These are phyloP conservation scores for Gambusia yucatana DNA, from an alignment of 2,797 vertebrate species.

Conservation along the genomic window DNA sequence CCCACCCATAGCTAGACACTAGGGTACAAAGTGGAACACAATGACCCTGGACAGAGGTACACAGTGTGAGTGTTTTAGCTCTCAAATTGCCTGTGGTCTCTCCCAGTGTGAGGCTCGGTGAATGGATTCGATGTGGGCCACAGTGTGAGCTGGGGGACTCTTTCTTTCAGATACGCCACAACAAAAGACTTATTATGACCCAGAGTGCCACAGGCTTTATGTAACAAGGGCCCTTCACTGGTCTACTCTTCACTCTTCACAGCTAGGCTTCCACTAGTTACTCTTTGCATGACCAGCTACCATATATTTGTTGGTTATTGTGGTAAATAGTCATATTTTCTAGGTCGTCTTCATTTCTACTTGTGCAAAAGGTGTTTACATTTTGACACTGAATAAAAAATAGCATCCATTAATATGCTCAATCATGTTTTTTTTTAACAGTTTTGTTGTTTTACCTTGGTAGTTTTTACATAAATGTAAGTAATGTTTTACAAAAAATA, in stretches of 20 bases:
- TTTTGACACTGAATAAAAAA: conserved; percentile 18
- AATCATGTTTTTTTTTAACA: background rate
- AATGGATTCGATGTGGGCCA: conserved; percentile 80
- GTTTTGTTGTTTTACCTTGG: background rate
- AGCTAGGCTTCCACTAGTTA: conserved; percentile 39
- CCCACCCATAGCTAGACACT: conserved; percentile 25
- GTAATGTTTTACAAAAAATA: background rate
- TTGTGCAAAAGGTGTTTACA: conserved; percentile 11
- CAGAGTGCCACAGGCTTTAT: conserved; percentile 75
- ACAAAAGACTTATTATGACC: conserved; percentile 81
- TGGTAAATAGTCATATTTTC: conserved; percentile 1
- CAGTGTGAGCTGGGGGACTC: conserved; percentile 75
- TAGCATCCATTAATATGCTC: background rate
- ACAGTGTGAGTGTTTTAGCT: conserved; percentile 42
- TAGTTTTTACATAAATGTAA: background rate
- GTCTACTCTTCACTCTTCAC: conserved; percentile 53
- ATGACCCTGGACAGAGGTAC: conserved; percentile 32
- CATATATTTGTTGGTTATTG: background rate
- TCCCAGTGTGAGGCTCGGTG: conserved; percentile 50
- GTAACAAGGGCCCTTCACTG: conserved; percentile 72
- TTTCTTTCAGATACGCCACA: conserved; percentile 71
- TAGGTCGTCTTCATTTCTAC: background rate
- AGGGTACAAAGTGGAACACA: conserved; percentile 39
- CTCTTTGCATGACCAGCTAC: conserved; percentile 39
- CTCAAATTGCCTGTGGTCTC: conserved; percentile 57